Conservation (phyloP, 2,888 invertebrate genomes). For the Lasiommata megera region DNA sequence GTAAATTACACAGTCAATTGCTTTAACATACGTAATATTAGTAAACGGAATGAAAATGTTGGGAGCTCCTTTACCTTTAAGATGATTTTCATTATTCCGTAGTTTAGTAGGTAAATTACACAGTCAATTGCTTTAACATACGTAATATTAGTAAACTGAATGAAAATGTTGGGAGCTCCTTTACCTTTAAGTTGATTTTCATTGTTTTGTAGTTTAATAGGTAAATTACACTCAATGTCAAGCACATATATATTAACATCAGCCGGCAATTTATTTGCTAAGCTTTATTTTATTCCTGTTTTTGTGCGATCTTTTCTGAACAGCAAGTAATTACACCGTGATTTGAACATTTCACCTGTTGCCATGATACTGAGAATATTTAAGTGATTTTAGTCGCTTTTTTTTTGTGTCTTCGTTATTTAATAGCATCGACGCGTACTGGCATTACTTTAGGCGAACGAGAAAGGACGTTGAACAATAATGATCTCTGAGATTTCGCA, state of each 20-base stretch:
- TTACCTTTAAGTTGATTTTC: too few species aligned
- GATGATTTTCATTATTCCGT: too few species aligned
- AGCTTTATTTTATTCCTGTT: slow-evolving; percentile 16
- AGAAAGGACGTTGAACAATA: slow-evolving; percentile 16
- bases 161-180: too few species aligned
- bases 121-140: too few species aligned
- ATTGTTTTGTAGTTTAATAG: background rate
- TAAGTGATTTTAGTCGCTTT: slow-evolving; percentile 17
- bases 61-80: too few species aligned
- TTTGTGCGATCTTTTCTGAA: background rate
- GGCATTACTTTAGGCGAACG: slow-evolving; percentile 24
- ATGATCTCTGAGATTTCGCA: slow-evolving; percentile 22
- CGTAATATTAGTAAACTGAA: background rate
- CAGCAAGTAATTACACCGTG: background rate
- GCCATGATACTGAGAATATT: slow-evolving; percentile 15
- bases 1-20: too few species aligned
- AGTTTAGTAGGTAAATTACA: background rate
- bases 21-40: too few species aligned
- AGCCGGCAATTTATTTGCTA: slow-evolving; percentile 11
- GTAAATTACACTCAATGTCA: slow-evolving; percentile 3
- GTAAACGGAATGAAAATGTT: too few species aligned
- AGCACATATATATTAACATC: background rate
- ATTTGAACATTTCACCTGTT: background rate
- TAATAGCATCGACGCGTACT: slow-evolving; percentile 22
- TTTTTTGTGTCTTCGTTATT: slow-evolving; percentile 21